Evolutionary conservation across 2,797 vertebrate species (phyloP).

Genomic region (Natrix natrix): DNA sequence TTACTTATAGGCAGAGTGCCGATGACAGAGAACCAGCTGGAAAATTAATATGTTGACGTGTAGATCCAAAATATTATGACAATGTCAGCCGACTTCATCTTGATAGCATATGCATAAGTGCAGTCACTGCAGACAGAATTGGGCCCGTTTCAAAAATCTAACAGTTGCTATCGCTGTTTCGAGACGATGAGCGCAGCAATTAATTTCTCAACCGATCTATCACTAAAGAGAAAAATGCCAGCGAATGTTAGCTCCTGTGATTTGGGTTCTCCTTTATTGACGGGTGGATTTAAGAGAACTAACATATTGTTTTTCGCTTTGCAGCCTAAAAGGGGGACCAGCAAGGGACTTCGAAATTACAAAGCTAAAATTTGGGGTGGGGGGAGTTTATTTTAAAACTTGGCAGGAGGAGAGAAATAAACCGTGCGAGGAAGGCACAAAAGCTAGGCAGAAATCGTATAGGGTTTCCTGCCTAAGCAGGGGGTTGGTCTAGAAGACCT

Average conservation of each 20-base stretch:
- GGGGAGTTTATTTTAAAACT: not conserved
- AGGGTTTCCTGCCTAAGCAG: too few relatives aligned
- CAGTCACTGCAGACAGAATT: not conserved
- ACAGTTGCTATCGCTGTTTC: not conserved
- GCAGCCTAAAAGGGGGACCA: not conserved
- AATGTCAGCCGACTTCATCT: conserved; percentile 5
- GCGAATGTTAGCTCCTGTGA: not conserved
- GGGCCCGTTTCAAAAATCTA: not conserved
- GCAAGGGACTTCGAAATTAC: not conserved
- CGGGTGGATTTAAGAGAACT: too few relatives aligned
- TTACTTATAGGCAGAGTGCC: not conserved
- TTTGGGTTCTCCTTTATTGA: not conserved
- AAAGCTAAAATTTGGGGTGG: not conserved
- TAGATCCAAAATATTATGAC: conserved; percentile 11
- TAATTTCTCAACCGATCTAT: not conserved
- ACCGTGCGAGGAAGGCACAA: not conserved
- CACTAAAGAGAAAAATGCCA: not conserved
- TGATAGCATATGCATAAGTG: conserved; percentile 4
- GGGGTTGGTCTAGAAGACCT: too few relatives aligned
- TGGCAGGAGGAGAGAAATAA: not conserved
- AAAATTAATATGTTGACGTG: conserved; percentile 2
- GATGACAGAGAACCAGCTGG: not conserved
- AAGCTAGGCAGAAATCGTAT: not conserved
- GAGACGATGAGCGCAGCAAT: not conserved
- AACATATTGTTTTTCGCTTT: not conserved